Evolutionary conservation across 2,888 invertebrate species (phyloP).

Genomic region (Ennomos fuscantarius): DNA sequence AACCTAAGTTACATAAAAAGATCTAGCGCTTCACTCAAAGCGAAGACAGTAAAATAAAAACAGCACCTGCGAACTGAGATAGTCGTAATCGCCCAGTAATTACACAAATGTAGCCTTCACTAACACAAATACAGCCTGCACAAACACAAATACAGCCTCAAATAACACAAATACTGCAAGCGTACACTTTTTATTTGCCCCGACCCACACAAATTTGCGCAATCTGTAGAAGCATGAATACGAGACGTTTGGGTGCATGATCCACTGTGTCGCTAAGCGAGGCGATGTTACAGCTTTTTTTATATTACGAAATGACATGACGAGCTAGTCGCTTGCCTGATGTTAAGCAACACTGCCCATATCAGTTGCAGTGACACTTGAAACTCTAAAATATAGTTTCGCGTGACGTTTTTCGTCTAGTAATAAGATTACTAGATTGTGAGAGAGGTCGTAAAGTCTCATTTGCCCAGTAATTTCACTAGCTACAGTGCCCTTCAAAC

Average conservation of each 20-base stretch:
- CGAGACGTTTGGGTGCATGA: conserved; percentile 3
- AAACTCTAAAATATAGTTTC: too few species aligned
- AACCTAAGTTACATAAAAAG: background rate
- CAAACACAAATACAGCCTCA: conserved; percentile 13
- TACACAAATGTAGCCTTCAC: conserved; percentile 16
- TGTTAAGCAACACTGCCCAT: too few species aligned
- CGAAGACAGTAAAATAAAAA: conserved; percentile 16
- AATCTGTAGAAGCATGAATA: conserved; percentile 13
- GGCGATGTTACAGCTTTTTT: conserved; percentile 2
- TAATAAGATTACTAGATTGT: too few species aligned
- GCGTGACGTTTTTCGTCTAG: too few species aligned
- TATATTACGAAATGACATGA: too few species aligned
- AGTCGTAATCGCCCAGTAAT: conserved; percentile 11
- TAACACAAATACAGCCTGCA: conserved; percentile 11
- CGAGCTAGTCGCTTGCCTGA: too few species aligned
- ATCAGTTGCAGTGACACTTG: too few species aligned
- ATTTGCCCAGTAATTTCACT: too few species aligned
- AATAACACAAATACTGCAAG: conserved; percentile 5
- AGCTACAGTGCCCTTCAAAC: too few species aligned
- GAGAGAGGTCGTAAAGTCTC: too few species aligned
- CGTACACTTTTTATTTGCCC: conserved; percentile 19
- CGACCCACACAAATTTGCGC: conserved; percentile 15
- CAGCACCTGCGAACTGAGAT: conserved; percentile 11
- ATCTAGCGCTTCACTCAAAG: conserved; percentile 6
- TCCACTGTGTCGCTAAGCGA: background rate